Evolutionary conservation across 2,113 vertebrate genomes (phyloP).

Genomic region (Emydocephalus ijimae): DNA sequence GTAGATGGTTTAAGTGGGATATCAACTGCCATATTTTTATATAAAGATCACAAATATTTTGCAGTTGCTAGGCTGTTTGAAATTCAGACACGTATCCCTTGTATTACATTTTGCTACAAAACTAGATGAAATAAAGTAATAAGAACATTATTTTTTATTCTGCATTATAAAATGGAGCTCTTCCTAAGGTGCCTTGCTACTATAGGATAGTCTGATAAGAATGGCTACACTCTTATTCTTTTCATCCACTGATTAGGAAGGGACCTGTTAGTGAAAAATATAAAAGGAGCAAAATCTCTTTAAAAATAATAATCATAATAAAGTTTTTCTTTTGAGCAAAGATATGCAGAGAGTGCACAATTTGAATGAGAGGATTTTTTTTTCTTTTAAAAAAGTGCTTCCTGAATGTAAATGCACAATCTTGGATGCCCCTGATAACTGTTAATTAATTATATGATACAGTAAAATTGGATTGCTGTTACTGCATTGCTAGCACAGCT

Average conservation of each 20-base stretch:
- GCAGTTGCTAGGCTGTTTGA: not conserved
- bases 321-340: conserved; percentile 39
- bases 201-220: not conserved
- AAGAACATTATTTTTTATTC: conserved; percentile 14
- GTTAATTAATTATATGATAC: conserved; percentile 35
- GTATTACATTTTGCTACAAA: not conserved
- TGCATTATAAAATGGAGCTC: conserved; percentile 8
- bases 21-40: not conserved
- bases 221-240: not conserved
- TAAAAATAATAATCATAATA: conserved; percentile 6
- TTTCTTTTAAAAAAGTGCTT: not conserved
- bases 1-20: not conserved
- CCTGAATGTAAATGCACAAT: conserved; percentile 14
- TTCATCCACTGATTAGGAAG: conserved; percentile 7
- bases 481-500: conserved; percentile 18
- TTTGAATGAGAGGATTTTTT: conserved; percentile 33
- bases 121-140: conserved; percentile 3
- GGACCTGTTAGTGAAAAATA: conserved; percentile 27
- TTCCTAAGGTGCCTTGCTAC: not conserved
- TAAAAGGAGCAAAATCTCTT: not conserved
- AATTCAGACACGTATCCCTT: not conserved
- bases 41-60: not conserved
- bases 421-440: conserved; percentile 20
- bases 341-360: not conserved
- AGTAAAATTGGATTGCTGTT: not conserved